Conservation (phyloP, 2,888 invertebrate genomes). For the Spisula subtruncata region DNA sequence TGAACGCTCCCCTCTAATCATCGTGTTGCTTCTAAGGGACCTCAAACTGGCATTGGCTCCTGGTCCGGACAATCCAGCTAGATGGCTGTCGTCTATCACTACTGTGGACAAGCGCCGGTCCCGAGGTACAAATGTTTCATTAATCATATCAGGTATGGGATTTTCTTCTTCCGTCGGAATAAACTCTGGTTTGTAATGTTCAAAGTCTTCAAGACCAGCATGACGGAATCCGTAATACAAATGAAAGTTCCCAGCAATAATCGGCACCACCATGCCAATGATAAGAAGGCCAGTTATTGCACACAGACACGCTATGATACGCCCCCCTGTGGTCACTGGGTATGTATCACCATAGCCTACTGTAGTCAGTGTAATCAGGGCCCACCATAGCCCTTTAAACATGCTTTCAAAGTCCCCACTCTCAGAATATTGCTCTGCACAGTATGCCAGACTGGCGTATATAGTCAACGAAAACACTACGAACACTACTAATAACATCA, state of each 20-base stretch:
- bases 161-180: conserved; percentile 64
- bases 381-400: conserved; percentile 77
- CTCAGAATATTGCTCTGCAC: conserved; percentile 69
- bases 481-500: conserved; percentile 73
- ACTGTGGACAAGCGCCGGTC: background rate
- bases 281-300: conserved; percentile 84
- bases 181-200: conserved; percentile 65
- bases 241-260: conserved; percentile 85
- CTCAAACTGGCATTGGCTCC: conserved; percentile 11
- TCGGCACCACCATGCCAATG: conserved; percentile 85
- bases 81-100: background rate
- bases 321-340: conserved; percentile 80
- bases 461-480: conserved; percentile 73
- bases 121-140: conserved; percentile 30
- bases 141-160: conserved; percentile 56
- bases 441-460: conserved; percentile 75
- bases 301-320: conserved; percentile 80
- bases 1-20: background rate
- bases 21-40: background rate
- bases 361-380: conserved; percentile 80
- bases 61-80: background rate
- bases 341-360: conserved; percentile 84
- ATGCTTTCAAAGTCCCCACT: conserved; percentile 66
- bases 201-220: conserved; percentile 65
- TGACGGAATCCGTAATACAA: conserved; percentile 81